Evolutionary conservation across 2,888 invertebrate species (phyloP).

Genomic region (Tipula helvola): DNA sequence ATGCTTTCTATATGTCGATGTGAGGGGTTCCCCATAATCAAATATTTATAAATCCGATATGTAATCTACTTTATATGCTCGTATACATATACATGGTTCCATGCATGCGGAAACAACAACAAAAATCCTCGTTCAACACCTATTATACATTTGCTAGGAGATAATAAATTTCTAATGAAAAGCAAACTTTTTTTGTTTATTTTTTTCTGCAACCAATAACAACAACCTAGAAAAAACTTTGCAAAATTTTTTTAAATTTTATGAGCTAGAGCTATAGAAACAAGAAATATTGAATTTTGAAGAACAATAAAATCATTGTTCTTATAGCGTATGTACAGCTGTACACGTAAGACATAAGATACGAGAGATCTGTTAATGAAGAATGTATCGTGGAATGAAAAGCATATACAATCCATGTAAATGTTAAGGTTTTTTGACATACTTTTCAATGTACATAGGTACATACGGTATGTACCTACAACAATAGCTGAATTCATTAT

Average conservation of each 20-base stretch:
- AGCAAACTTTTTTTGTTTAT: not conserved
- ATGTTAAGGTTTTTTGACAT: not conserved
- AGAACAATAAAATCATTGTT: conserved; percentile 4
- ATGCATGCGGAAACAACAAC: not conserved
- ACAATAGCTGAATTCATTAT: not conserved
- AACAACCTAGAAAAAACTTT: not conserved
- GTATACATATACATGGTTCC: not conserved
- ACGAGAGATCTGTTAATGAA: not conserved
- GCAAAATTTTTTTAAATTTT: not conserved
- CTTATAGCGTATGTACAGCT: not conserved
- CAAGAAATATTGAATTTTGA: not conserved
- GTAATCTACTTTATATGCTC: not conserved
- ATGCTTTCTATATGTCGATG: not conserved
- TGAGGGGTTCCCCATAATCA: not conserved
- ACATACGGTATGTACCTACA: not conserved
- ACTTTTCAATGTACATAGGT: not conserved
- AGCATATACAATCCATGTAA: not conserved
- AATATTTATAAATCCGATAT: not conserved
- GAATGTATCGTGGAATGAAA: not conserved
- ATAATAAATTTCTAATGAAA: not conserved
- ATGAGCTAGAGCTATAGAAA: not conserved
- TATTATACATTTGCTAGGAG: not conserved
- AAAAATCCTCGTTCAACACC: not conserved
- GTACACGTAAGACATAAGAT: not conserved
- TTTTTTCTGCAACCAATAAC: not conserved